Base-by-base conservation (phyloP, 2,888 invertebrate genomes). In the Microctonus brassicae region DNA sequence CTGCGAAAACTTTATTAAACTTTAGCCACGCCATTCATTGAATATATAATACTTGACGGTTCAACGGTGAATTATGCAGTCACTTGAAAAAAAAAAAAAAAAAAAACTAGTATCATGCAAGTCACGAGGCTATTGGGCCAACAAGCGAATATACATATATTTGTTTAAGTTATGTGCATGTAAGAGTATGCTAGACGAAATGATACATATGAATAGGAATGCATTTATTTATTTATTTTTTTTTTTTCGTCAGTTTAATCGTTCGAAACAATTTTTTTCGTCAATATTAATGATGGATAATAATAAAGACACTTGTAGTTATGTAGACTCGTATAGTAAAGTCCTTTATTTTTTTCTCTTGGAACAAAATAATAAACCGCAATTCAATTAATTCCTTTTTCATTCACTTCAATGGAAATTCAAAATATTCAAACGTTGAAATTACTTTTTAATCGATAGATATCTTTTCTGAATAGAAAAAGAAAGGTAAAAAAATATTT, bases 101-200 rank as follows among this genome's bases (percentile, higher is more conserved):
- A 69, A 69, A 63, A 24, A 47, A 39, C 34, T 24, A 66, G 57
- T 60, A 70, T 70, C 60, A 70, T 70, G 70, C 70, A 61, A 70
- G 66, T 70, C 70, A 70, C 70, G 66, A 53, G 61, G 70, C 66
- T 70, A 70, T 70, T 70, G 65, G 70, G 65, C 24, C 66, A 68
- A 24, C 53, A 34, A 20, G 39, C 11, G 24, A 58, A 42, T 65
- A 26, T 26, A 26, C 65, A 52, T 62, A 26, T 22, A 11, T n/a
- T 17, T 42, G 22, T 20, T 29, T 17, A 9, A 63, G 22, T 33
- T 34, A 17, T 10, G 29, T 26, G 58, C 34, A 42, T 20, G 29
- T 64, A 20, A 47, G 70, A 13, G 64, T 60, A n/a, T 63, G 39
- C 39, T 62, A 63, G 34, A 36, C n/a, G n/a, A n/a, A n/a, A n/a